Percentiles rank a stretch among this genome's conserved stretches.
phyloP scores from a whole-genome alignment of 2,797 vertebrate genomes.

The Spheniscus humboldti region DNA sequence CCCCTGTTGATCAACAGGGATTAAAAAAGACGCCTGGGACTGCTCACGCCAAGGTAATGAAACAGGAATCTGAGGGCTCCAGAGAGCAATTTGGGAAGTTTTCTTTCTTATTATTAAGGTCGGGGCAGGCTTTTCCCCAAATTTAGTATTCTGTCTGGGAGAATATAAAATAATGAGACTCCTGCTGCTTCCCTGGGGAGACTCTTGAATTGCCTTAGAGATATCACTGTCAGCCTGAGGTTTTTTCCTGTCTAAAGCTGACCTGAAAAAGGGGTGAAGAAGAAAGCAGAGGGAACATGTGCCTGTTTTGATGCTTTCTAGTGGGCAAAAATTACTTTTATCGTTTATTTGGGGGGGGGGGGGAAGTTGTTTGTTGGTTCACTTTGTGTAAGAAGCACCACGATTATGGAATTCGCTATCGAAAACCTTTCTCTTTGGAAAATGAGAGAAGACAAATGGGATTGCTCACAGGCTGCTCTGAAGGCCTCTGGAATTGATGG shows the following conservation, averaged over 20 bases:
- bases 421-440: background rate
- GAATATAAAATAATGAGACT: conserved; percentile 57
- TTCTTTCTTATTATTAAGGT: conserved; percentile 18
- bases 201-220: conserved; percentile 31
- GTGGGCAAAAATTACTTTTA: background rate
- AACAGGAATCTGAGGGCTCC: background rate
- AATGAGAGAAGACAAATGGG: background rate
- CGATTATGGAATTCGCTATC: background rate
- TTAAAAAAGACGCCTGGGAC: conserved; percentile 21
- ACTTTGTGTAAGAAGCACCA: background rate
- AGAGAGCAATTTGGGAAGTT: conserved; percentile 38
- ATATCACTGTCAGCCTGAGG: background rate
- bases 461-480: background rate
- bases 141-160: conserved; percentile 42
- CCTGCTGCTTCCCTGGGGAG: conserved; percentile 7
- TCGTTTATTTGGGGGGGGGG: accelerated
- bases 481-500: background rate
- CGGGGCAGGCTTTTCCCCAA: background rate
- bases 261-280: background rate
- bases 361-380: background rate
- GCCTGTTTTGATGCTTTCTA: background rate
- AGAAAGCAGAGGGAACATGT: background rate
- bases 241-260: background rate
- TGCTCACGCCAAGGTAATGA: background rate
- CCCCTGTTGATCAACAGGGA: conserved; percentile 40